Conservation (phyloP, 2,888 invertebrate species). For the Lasioglossum villosulum region DNA sequence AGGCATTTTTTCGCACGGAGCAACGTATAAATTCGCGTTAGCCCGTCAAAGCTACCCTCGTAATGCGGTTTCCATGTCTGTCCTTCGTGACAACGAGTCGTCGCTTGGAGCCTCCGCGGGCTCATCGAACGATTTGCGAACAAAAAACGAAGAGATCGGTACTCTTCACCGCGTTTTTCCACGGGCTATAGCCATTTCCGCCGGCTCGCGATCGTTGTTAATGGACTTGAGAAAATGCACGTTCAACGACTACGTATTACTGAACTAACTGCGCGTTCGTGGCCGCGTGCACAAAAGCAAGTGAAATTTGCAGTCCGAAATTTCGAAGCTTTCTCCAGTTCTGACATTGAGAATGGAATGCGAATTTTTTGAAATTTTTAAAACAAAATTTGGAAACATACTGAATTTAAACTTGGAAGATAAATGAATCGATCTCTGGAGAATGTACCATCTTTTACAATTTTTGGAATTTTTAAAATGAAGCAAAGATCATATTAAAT, state of each 20-base stretch:
- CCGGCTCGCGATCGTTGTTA: neutral
- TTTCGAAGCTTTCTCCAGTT: neutral
- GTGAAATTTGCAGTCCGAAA: neutral
- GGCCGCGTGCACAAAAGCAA: neutral
- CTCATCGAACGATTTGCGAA: constrained; percentile 31
- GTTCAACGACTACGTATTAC: neutral
- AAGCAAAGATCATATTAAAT: no score
- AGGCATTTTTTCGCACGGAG: constrained; percentile 3
- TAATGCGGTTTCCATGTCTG: constrained; percentile 46
- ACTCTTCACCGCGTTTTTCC: neutral
- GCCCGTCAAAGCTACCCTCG: constrained; percentile 24
- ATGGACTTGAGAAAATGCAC: neutral
- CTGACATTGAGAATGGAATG: neutral
- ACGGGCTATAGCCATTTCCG: neutral
- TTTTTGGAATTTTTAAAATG: no score
- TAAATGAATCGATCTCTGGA: no score
- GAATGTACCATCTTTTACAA: no score
- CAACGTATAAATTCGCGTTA: constrained; percentile 43
- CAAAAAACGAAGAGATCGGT: constrained; percentile 5
- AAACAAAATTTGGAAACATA: no score
- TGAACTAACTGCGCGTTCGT: neutral
- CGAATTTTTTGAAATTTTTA: no score
- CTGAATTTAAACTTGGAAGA: no score
- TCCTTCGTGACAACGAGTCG: constrained; percentile 29
- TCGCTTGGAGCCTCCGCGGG: neutral